A percentile compares a stretch with the other conserved stretches of the same genome.
These are phyloP conservation scores for Diglossa cyanea DNA, from an alignment of 2,797 vertebrate genomes.

Conservation along the genomic window DNA sequence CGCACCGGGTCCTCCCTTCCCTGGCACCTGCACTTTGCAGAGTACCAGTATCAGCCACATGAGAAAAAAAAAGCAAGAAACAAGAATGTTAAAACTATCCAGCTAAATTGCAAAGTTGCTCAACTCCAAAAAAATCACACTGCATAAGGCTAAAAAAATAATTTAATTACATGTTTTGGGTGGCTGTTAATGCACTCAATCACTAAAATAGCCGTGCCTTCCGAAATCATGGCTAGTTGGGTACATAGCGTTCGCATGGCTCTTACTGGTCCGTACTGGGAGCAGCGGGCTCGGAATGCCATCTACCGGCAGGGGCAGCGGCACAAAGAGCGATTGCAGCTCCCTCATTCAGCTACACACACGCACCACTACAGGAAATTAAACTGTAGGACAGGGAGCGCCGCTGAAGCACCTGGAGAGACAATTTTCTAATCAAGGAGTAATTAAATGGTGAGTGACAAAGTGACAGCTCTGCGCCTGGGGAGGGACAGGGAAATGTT, in stretches of 20 bases:
- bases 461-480: accelerated
- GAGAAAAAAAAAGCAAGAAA: background rate
- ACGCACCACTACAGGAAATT: accelerated
- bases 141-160: background rate
- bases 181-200: background rate
- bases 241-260: accelerated
- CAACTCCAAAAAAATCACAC: background rate
- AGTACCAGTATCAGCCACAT: accelerated
- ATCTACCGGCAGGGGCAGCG: background rate
- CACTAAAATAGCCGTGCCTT: background rate
- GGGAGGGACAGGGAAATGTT: background rate
- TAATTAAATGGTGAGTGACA: accelerated
- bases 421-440: background rate
- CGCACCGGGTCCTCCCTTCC: accelerated
- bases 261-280: accelerated
- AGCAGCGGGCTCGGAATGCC: background rate
- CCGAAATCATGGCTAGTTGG: accelerated
- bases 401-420: background rate
- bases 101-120: accelerated
- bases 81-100: accelerated
- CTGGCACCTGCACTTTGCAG: accelerated
- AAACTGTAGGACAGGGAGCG: accelerated
- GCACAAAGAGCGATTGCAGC: accelerated
- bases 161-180: accelerated
- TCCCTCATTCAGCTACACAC: accelerated